A percentile compares a stretch with the other conserved stretches of the same genome.
phyloP scores from a whole-genome alignment of 2,888 invertebrate species.

The Trisateles emortualis region DNA sequence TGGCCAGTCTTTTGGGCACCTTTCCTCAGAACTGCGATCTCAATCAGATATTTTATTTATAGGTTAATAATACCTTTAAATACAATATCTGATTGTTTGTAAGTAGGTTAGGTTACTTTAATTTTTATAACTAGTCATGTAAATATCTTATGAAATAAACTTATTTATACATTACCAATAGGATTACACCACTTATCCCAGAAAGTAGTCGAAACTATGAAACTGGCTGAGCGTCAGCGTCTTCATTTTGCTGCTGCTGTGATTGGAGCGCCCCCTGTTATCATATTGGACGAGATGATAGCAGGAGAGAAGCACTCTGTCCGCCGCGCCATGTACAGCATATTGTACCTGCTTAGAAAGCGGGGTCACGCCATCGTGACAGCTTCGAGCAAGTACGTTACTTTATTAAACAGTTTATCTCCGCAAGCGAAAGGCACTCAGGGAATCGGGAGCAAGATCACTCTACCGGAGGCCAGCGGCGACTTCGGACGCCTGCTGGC shows the following conservation, averaged over 20 bases:
- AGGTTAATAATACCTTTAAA: too few species aligned
- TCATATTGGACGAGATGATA: constrained; percentile 74
- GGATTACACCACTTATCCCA: constrained; percentile 48
- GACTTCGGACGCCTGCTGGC: too few species aligned
- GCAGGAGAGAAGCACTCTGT: constrained; percentile 69
- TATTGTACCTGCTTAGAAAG: constrained; percentile 63
- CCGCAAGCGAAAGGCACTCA: too few species aligned
- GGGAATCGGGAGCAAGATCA: too few species aligned
- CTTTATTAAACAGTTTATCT: neutral
- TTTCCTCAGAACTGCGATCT: too few species aligned
- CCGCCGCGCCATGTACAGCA: constrained; percentile 68
- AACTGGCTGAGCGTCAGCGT: constrained; percentile 41
- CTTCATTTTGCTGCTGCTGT: constrained; percentile 71
- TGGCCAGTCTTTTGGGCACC: too few species aligned
- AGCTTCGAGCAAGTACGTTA: constrained; percentile 63
- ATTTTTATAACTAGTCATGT: too few species aligned
- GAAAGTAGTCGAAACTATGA: constrained; percentile 39
- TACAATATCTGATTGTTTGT: too few species aligned
- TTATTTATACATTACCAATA: constrained; percentile 20
- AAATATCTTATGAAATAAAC: neutral
- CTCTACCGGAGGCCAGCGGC: too few species aligned
- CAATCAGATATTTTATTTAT: too few species aligned
- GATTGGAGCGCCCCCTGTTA: constrained; percentile 69
- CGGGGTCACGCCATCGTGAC: constrained; percentile 69
- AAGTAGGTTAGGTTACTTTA: too few species aligned